A percentile compares a stretch with the other conserved stretches of the same genome.
These are phyloP conservation scores for Tringa solitaria DNA, from an alignment of 2,113 vertebrate species.

Conservation along the genomic window DNA sequence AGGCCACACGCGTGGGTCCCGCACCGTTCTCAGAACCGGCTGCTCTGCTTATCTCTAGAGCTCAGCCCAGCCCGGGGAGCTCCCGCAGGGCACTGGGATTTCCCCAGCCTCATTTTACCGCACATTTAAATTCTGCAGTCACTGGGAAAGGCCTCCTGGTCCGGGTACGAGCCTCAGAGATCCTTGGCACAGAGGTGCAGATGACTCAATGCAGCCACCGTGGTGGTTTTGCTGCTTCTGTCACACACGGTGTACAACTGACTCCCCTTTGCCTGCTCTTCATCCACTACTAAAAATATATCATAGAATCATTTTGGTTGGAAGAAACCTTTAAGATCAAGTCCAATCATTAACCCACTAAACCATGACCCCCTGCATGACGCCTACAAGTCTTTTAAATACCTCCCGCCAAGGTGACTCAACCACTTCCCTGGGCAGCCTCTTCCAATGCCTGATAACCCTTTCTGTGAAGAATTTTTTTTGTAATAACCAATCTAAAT, in stretches of 20 bases:
- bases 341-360: not conserved
- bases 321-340: not conserved
- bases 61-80: not conserved
- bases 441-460: not conserved
- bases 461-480: not conserved
- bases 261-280: not conserved
- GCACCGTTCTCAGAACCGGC: fast-evolving
- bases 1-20: not conserved
- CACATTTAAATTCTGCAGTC: not conserved
- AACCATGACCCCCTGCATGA: not conserved
- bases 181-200: not conserved
- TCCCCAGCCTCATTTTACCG: not conserved
- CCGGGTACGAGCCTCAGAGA: not conserved
- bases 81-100: not conserved
- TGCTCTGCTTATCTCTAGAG: not conserved
- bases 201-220: not conserved
- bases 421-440: not conserved
- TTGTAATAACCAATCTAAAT: not conserved
- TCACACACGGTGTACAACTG: not conserved
- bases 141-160: not conserved
- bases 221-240: not conserved
- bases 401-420: not conserved
- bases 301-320: not conserved
- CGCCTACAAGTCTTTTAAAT: not conserved
- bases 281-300: not conserved